These are phyloP conservation scores for Tangara arthus DNA, from an alignment of 2,797 vertebrate genomes.

Conservation along the genomic window DNA sequence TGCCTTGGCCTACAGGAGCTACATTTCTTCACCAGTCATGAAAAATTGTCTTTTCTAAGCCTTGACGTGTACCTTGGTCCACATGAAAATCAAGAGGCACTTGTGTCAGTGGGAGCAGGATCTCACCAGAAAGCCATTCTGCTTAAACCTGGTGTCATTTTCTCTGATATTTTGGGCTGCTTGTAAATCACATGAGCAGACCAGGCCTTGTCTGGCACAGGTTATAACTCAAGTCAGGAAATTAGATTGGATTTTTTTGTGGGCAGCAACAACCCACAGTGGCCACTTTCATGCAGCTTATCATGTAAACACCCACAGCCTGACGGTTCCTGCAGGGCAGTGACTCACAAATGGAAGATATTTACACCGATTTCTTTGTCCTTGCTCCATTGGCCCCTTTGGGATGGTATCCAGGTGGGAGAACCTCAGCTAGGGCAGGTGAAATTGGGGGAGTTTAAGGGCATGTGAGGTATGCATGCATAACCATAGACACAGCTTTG, in stretches of 20 bases:
- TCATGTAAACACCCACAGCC: neutral
- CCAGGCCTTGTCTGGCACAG: neutral
- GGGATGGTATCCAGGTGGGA: neutral
- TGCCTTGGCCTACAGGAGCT: neutral
- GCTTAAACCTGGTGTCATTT: neutral
- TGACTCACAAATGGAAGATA: neutral
- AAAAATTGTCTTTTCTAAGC: neutral
- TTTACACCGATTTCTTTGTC: neutral
- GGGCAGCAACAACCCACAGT: neutral
- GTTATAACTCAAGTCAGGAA: neutral
- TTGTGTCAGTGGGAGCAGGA: neutral
- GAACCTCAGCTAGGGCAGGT: neutral
- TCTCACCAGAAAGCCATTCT: neutral
- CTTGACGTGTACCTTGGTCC: neutral
- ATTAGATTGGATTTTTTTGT: neutral
- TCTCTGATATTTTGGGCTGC: neutral
- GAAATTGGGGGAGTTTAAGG: neutral
- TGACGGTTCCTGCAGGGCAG: neutral
- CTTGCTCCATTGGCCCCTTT: neutral
- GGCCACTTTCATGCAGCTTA: neutral
- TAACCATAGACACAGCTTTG: neutral
- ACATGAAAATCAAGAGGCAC: neutral
- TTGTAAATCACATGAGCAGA: neutral
- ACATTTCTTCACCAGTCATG: neutral
- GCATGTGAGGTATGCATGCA: fast-evolving